Evolutionary conservation across 2,113 vertebrate species (phyloP), one percentile per base, ranked within the genome.

Genomic region (Epinephelus cyanopodus): DNA sequence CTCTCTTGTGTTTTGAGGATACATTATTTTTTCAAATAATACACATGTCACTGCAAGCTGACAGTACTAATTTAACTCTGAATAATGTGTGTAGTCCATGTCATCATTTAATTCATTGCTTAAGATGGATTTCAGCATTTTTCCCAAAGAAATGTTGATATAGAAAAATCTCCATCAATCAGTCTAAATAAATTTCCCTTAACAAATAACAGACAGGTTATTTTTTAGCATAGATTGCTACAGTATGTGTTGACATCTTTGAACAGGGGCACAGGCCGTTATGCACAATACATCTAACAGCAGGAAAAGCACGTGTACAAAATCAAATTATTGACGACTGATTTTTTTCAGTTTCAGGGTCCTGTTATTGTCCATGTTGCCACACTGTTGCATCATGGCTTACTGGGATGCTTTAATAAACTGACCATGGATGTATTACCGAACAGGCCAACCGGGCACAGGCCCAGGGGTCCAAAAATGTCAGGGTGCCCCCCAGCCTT

Each of bases 11-110:
- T 79, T 69, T 48, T 64, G 72, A 54, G 15, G 54, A 21, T 60
- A n/a, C 25, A 77, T 74, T 74, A n/a, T 79, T 74, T 45, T 83
- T 69, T 5, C 4, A 57, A 65, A 79, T 69, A 50, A 68, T 25
- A 66, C 12, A 64, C 18, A 13, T 60, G 12, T 67, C 69, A 75
- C 56, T 48, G 18, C 21, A 33, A 53, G 61, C 13, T 52, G 61
- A 58, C 67, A 12, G 18, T 57, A 17, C 61, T 74, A 48, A 86
- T 88, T 80, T 47, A 68, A 21, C 11, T 54, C 37, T 27, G 8
- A 12, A 25, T 23, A 23, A 53, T 64, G 5, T 72, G 19, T 74
- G 62, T 33, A 52, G 37, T 57, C 3, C 37, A 3, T 48, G 57
- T 11, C 21, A 66, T 47, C 6, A 0, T 73, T 60, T 10, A 18